Conservation (phyloP, 2,888 invertebrate genomes). For the Drosophila mercatorum region DNA sequence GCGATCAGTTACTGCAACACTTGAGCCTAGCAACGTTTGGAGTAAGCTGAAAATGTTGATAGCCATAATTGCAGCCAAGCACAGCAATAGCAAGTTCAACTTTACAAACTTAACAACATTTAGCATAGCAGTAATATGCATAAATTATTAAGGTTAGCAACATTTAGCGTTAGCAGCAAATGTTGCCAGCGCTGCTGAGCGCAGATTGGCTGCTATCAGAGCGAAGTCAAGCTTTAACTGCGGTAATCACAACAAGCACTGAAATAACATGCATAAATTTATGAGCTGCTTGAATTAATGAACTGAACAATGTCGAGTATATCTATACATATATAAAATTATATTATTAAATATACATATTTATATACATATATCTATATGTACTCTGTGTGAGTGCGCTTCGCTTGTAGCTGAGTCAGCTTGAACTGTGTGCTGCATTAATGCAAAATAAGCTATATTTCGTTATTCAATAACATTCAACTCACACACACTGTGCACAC, state of each 20-base stretch:
- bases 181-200: slow-evolving; percentile 12
- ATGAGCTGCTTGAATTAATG: slow-evolving; percentile 57
- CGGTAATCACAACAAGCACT: slow-evolving; percentile 32
- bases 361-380: slow-evolving; percentile 4
- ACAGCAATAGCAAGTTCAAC: too few relatives aligned
- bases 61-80: not conserved
- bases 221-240: slow-evolving; percentile 16
- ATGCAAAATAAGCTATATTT: slow-evolving; percentile 71
- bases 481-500: slow-evolving; percentile 5
- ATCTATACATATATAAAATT: slow-evolving; percentile 1
- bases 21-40: slow-evolving; percentile 20
- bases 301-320: slow-evolving; percentile 65
- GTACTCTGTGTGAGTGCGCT: slow-evolving; percentile 24
- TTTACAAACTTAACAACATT: slow-evolving; percentile 16
- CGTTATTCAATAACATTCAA: slow-evolving; percentile 58
- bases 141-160: not conserved
- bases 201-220: slow-evolving; percentile 17
- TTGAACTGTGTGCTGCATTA: slow-evolving; percentile 44
- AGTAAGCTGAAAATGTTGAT: slow-evolving; percentile 10
- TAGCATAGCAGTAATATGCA: not conserved
- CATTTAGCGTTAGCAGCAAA: slow-evolving; percentile 16
- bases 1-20: slow-evolving; percentile 30
- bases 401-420: slow-evolving; percentile 4
- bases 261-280: slow-evolving; percentile 58
- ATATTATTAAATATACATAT: slow-evolving; percentile 1